Percentiles rank a stretch among this genome's conserved stretches.
phyloP scores from a whole-genome alignment of 2,113 vertebrate species.

The Sorex fumeus region DNA sequence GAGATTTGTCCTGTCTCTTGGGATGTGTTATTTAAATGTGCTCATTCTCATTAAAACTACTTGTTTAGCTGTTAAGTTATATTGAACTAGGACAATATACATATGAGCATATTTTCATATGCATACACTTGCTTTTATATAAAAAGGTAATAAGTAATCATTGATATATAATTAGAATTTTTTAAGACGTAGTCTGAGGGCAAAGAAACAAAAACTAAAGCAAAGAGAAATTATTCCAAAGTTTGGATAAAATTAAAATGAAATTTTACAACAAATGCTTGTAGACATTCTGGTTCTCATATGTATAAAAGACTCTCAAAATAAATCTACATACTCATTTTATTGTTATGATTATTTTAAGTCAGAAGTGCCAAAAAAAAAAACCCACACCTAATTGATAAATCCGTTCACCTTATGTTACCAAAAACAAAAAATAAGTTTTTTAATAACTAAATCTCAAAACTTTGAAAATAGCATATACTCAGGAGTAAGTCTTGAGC shows the following conservation, averaged over 20 bases:
- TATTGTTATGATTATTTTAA: neutral
- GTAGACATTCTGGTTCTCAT: too few relatives aligned
- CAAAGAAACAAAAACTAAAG: constrained; percentile 45
- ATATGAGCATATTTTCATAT: neutral
- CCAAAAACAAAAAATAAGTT: neutral
- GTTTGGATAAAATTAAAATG: constrained; percentile 47
- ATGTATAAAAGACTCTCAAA: neutral
- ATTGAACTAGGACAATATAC: neutral
- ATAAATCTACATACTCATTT: constrained; percentile 36
- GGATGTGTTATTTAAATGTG: constrained; percentile 12
- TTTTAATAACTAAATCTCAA: constrained; percentile 11
- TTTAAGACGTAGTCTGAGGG: neutral
- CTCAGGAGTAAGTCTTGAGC: too few relatives aligned
- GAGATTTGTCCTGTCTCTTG: neutral
- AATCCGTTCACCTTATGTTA: constrained; percentile 1
- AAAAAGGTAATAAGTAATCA: neutral
- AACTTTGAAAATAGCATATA: neutral
- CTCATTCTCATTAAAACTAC: constrained; percentile 39
- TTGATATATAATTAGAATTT: neutral
- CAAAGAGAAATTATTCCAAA: neutral
- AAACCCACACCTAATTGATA: neutral
- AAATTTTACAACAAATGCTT: constrained; percentile 22
- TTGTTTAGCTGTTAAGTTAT: neutral
- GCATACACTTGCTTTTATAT: neutral
- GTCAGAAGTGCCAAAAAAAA: constrained; percentile 15